Base-by-base conservation (phyloP, 2,888 invertebrate species). In the Therioaphis trifolii region DNA sequence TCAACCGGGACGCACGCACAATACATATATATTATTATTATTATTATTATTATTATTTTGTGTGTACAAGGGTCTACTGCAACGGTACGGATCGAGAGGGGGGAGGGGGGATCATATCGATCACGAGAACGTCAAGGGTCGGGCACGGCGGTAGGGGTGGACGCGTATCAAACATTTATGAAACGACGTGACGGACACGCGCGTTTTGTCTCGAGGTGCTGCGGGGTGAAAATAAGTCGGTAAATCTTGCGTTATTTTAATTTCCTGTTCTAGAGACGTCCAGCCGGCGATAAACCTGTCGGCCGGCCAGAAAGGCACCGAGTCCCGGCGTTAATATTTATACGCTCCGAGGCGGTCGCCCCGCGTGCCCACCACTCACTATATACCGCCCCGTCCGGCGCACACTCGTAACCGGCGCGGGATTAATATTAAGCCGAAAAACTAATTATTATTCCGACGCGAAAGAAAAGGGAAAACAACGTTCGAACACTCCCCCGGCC, bases 241-340 rank as follows among this genome's bases (percentile, higher is more conserved):
- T 79, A 79, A 79, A 79, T 79, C 78, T 79, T 27, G 68, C 78
- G 78, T 55, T 43, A 69, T 79, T 79, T 69, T 79, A 79, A 79
- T 79, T 79, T 79, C 78, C 78, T 79, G 78, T 69, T 69, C 40
- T 14, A 63, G 4, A 61, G 12, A 63, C 68, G 78, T 79, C 68
- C 68, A 27, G 40, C 18, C 52, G 40, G 66, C 15, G 52, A 69
- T 79, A 69, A 79, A 69, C 68, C 24, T 55, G 68, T 69, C 68
- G 78, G 15, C 9, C 2, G 52, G 35, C 63, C 18, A 9, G 9
- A 29, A 40, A 77, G 24, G 63, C 52, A 29, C 68, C 55, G 68
- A 52, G 40, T 40, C 40, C 55, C 18, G 52, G 52, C 27, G 78
- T 78, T 78, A 78, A 40, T 68, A 68, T 78, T 55, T 40, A 68